phyloP scores from a whole-genome alignment of 2,888 invertebrate genomes.

The Hanleya hanleyi region DNA sequence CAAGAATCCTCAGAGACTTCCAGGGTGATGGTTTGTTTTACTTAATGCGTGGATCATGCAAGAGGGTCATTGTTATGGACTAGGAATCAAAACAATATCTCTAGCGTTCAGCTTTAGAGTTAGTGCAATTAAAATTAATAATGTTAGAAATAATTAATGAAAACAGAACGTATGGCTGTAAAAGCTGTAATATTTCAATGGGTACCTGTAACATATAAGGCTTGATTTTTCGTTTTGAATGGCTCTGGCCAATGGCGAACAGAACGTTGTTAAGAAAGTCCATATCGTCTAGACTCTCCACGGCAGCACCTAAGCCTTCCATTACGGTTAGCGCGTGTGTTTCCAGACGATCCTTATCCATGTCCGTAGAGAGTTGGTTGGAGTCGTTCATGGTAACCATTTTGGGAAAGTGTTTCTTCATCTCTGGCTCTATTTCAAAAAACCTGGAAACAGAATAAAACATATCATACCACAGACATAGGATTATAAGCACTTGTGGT shows the following conservation, averaged over 20 bases:
- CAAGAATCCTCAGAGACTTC: no score
- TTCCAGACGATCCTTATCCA: constrained; percentile 17
- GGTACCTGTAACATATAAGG: constrained; percentile 15
- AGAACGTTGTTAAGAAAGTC: constrained; percentile 30
- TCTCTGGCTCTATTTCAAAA: constrained; percentile 1
- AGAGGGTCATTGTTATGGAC: no score
- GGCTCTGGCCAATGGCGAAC: constrained; percentile 37
- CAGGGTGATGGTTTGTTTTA: no score
- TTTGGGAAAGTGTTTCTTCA: constrained; percentile 10
- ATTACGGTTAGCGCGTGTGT: constrained; percentile 38
- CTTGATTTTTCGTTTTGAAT: constrained; percentile 32
- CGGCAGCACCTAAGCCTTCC: constrained; percentile 44
- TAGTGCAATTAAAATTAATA: no score
- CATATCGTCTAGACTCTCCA: constrained; percentile 43
- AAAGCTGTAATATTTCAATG: no score
- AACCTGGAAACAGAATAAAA: constrained; percentile 5
- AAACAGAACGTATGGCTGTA: no score
- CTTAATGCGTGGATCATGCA: no score
- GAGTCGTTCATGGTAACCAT: constrained; percentile 8
- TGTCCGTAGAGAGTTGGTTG: constrained; percentile 10
- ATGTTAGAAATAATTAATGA: no score
- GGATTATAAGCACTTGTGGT: no score
- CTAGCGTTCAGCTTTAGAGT: no score
- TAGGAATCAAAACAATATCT: no score
- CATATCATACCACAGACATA: no score